Base-by-base conservation (phyloP, 2,888 invertebrate genomes). In the Muscina levida region DNA sequence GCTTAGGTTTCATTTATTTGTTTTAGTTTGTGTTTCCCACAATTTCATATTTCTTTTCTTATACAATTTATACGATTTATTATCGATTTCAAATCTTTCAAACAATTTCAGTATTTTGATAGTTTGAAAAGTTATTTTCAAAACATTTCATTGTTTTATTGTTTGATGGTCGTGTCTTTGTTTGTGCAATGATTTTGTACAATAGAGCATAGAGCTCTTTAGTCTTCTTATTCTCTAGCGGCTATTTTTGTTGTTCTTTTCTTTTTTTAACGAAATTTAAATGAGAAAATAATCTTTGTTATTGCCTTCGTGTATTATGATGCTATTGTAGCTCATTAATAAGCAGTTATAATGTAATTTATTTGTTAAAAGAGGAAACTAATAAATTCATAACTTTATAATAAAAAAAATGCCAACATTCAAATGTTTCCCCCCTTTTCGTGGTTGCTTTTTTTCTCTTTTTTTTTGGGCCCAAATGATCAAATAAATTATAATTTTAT, bases 321-420 rank as follows among this genome's bases (percentile, higher is more conserved):
- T 5, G 31, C 8, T 31, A 8, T 62, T 62, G 42, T 42, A n/a
- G 42, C 62, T 39, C 67, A 72, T 75, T 75, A 75, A 79, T 75
- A 79, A 75, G 67, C 75, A 72, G 75, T 72, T 75, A 75, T 62
- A 68, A 19, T 39, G 17, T 62, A 66, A 57, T 66, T 78, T 71
- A 78, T 68, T 31, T 68, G 62, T 75, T 75, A 53, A 72, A 79
- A 31, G 8, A 31, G 31, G 8, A 31, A 68, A 68, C 62, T 68
- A 68, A 79, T 70, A 57, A 66, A 78, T 42, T 70, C 39, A 42
- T 39, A 39, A 39, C 11, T 39, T 62, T 62, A 37, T 62, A 53
- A 53, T 2, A 53, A n/a, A n/a, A n/a, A n/a, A n/a, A 22, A 24
- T 53, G 8, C 53, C 53, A n/a, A 4, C 44, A 24, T 39, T 15